Percentiles rank a stretch among this genome's conserved stretches.
These are phyloP conservation scores for Stigmatopora argus DNA, from an alignment of 2,113 vertebrate species.

Conservation along the genomic window DNA sequence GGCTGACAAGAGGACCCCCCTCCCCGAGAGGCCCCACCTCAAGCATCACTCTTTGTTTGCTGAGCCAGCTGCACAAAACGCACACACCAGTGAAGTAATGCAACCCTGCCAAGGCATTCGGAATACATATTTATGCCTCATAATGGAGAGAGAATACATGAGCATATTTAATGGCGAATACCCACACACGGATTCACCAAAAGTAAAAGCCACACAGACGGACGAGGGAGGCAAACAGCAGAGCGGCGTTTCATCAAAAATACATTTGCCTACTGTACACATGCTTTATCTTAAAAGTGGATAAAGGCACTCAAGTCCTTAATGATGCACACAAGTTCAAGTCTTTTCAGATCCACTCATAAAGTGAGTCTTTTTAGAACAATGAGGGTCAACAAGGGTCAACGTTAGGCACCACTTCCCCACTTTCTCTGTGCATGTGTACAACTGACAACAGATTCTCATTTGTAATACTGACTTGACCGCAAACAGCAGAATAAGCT, in stretches of 20 bases:
- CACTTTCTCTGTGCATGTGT: constrained; percentile 2
- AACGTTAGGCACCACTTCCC: constrained; percentile 15
- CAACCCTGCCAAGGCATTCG: constrained; percentile 33
- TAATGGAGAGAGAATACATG: constrained; percentile 15
- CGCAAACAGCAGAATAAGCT: no score
- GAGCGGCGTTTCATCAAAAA: constrained; percentile 52
- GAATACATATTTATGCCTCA: constrained; percentile 35
- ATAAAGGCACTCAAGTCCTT: constrained; percentile 15
- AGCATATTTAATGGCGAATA: constrained; percentile 1
- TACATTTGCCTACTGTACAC: constrained; percentile 38
- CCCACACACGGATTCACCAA: constrained; percentile 2
- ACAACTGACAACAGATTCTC: no score
- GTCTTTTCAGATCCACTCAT: not conserved
- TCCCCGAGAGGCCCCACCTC: constrained; percentile 9
- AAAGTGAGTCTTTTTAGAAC: constrained; percentile 12
- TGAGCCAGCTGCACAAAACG: constrained; percentile 54
- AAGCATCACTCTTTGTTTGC: constrained; percentile 58
- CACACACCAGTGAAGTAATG: constrained; percentile 2
- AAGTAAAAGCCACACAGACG: constrained; percentile 1
- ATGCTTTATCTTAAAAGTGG: constrained; percentile 51
- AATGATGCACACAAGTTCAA: not conserved
- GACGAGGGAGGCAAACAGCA: constrained; percentile 1
- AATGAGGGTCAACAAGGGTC: constrained; percentile 43
- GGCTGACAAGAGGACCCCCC: constrained; percentile 55
- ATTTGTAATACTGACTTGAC: no score